Conservation (phyloP, 2,797 vertebrate species). For the Xenops minutus region DNA sequence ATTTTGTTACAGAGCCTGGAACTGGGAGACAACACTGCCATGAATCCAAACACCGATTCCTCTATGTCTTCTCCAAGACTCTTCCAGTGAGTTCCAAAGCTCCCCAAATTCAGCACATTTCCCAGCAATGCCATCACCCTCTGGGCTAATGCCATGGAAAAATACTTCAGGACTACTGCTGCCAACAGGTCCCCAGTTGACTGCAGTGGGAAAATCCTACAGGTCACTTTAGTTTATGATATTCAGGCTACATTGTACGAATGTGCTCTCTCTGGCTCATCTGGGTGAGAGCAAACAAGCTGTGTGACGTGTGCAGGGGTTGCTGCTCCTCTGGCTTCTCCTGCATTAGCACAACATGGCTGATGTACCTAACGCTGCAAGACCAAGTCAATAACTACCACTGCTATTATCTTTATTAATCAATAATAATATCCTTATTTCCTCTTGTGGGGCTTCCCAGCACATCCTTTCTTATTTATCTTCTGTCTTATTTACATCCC, state of each 20-base stretch:
- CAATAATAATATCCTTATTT: constrained; percentile 29
- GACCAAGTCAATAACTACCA: neutral
- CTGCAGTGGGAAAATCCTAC: neutral
- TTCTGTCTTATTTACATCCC: neutral
- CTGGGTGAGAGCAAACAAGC: fast-evolving
- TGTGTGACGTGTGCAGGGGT: neutral
- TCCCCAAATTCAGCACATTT: neutral
- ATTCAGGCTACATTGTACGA: neutral
- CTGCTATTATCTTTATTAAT: constrained; percentile 19
- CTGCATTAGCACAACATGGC: neutral
- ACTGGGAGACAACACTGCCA: neutral
- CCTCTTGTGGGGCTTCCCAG: neutral
- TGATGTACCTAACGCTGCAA: neutral
- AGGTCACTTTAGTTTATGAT: neutral
- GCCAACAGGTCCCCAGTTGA: neutral
- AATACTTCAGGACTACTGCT: neutral
- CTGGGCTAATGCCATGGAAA: neutral
- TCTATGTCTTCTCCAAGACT: neutral
- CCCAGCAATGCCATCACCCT: neutral
- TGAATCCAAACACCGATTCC: neutral
- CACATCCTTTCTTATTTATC: neutral
- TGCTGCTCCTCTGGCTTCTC: neutral
- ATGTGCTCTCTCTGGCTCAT: neutral
- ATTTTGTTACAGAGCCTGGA: neutral
- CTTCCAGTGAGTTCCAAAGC: neutral